Evolutionary conservation across 2,888 invertebrate species (phyloP).

Genomic region (Arrhopalites spinosus): DNA sequence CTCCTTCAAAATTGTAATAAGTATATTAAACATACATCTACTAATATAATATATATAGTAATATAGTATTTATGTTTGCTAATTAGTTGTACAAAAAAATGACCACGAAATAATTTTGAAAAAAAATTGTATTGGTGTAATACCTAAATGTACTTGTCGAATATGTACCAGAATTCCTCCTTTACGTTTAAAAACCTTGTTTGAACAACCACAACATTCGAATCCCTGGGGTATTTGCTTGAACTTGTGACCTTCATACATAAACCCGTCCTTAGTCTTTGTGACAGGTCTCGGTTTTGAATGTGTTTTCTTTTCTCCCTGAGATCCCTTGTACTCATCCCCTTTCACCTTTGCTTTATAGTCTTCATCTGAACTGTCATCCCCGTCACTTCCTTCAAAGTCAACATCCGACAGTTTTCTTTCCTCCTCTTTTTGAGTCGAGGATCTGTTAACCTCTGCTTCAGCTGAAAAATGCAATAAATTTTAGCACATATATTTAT

Average conservation of each 20-base stretch:
- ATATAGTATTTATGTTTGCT: neutral
- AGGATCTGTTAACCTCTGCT: too few relatives aligned
- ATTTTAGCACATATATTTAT: too few relatives aligned
- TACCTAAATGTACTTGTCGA: slow-evolving; percentile 11
- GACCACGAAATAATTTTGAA: neutral
- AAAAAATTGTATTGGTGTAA: neutral
- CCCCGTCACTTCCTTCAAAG: neutral
- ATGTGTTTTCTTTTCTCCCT: neutral
- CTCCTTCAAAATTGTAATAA: neutral
- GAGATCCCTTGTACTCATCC: neutral
- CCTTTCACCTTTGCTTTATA: neutral
- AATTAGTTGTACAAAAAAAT: neutral
- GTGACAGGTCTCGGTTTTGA: neutral
- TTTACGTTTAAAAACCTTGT: slow-evolving; percentile 3
- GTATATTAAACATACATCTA: neutral
- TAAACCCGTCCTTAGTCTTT: neutral
- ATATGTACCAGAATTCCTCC: slow-evolving; percentile 13
- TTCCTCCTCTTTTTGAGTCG: too few relatives aligned
- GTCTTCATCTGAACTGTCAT: neutral
- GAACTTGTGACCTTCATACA: slow-evolving; percentile 13
- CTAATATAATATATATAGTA: neutral
- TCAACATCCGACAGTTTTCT: too few relatives aligned
- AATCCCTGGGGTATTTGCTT: neutral
- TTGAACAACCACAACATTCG: slow-evolving; percentile 11
- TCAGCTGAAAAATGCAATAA: too few relatives aligned